Evolutionary conservation across 2,113 vertebrate genomes (phyloP).

Genomic region (Setophaga kirtlandii): DNA sequence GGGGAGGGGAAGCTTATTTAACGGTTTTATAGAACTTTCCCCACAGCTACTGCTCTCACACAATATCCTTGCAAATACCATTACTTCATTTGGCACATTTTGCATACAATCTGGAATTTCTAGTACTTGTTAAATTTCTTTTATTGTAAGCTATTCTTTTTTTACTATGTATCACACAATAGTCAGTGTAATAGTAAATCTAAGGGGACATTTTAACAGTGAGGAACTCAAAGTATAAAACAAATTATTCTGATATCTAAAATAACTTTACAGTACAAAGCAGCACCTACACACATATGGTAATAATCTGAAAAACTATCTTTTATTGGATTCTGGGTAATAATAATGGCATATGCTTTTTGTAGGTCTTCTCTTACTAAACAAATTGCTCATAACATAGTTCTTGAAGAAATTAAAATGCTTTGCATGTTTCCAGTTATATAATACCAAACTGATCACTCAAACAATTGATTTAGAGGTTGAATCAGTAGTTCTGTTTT

Average conservation of each 20-base stretch:
- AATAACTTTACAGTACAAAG: conserved; percentile 60
- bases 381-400: conserved; percentile 63
- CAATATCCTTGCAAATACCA: conserved; percentile 45
- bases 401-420: conserved; percentile 64
- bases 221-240: conserved; percentile 64
- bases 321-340: conserved; percentile 67
- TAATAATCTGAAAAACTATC: conserved; percentile 62
- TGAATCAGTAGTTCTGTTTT: background rate
- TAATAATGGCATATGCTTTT: conserved; percentile 63
- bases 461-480: conserved; percentile 1
- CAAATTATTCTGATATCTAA: conserved; percentile 66
- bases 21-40: conserved; percentile 10
- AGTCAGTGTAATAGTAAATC: conserved; percentile 48
- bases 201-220: conserved; percentile 35
- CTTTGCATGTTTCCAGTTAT: conserved; percentile 53
- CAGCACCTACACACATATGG: conserved; percentile 57
- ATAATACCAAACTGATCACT: conserved; percentile 4
- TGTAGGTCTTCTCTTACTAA: conserved; percentile 60
- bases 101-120: conserved; percentile 50
- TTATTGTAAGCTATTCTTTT: conserved; percentile 16
- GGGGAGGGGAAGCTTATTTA: background rate
- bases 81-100: conserved; percentile 53
- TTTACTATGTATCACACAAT: conserved; percentile 42
- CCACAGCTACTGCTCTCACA: conserved; percentile 21
- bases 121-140: conserved; percentile 43